Conservation (phyloP, 2,113 vertebrate species). For the Cepphus grylle region DNA sequence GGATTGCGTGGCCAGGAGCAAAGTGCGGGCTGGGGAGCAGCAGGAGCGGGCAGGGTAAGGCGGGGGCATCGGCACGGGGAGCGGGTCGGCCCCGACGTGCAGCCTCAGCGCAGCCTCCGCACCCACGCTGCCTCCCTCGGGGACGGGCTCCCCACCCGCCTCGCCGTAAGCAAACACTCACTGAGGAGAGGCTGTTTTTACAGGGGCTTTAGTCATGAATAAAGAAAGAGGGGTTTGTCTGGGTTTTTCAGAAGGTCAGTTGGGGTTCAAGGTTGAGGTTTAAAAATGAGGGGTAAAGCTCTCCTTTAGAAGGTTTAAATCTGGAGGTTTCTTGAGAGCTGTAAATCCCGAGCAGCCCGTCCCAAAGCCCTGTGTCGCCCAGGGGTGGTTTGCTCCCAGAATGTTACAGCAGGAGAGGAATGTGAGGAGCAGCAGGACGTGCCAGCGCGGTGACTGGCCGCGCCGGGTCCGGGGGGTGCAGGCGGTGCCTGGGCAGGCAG, state of each 20-base stretch:
- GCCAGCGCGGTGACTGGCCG: neutral
- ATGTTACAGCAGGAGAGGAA: neutral
- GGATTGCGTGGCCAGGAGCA: neutral
- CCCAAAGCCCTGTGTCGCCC: neutral
- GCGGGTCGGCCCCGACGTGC: neutral
- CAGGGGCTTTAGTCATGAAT: neutral
- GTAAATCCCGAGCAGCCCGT: neutral
- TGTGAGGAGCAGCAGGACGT: neutral
- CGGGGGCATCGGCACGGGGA: rapidly evolving
- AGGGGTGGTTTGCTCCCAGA: neutral
- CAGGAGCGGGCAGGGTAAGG: neutral
- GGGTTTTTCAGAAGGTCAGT: neutral
- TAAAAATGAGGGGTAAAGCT: neutral
- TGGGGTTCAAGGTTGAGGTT: neutral
- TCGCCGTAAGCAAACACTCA: neutral
- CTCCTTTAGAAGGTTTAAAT: neutral
- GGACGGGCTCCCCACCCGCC: rapidly evolving
- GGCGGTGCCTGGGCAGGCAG: neutral
- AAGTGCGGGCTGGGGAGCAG: rapidly evolving
- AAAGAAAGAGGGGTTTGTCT: neutral
- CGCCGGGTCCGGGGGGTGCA: neutral
- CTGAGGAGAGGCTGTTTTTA: neutral
- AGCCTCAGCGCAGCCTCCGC: rapidly evolving
- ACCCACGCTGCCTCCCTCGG: rapidly evolving
- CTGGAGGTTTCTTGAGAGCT: neutral